Evolutionary conservation across 2,888 invertebrate genomes (phyloP), one percentile per base, ranked within the genome.

Genomic region (Priocnemis perturbator): DNA sequence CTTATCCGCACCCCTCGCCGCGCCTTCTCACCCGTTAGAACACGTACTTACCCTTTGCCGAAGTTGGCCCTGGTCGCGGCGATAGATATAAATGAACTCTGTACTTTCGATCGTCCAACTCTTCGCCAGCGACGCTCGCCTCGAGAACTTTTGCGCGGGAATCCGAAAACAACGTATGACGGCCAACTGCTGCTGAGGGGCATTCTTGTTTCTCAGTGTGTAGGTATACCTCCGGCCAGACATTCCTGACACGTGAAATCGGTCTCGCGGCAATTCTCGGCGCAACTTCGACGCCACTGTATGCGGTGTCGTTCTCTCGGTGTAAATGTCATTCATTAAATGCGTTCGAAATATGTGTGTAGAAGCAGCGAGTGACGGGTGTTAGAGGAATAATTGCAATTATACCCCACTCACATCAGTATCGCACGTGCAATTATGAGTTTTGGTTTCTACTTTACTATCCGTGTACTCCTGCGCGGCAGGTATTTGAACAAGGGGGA

Each of bases 31-130:
- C 1, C 9, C 45, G 11, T 45, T 21, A 58, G 67, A 72, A 77
- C 74, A 70, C 67, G 77, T 73, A 71, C 67, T 65, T 60, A 50
- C 47, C 55, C 57, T 64, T 57, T n/a, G 57, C 37, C 64, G 67
- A 69, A 79, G 61, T 74, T 67, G 53, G 62, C 61, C 47, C 55
- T 64, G 67, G 58, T 67, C 64, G 66, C 56, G 57, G 61, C 69
- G 78, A 81, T 81, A 78, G 81, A 82, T 81, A 78, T 81, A 81
- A 81, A 81, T 79, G 81, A 81, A 82, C 73, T 73, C 67, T 67
- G 64, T 79, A 69, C 69, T 73, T 77, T 66, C 74, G 67, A 71
- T 71, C 71, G 58, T 66, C 23, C 47, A n/a, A 53, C 47, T 58
- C 56, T 64, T 61, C 48, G 57, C 14, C 63, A 5, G 5, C 26